Base-by-base conservation (phyloP, 2,113 vertebrate genomes). In the Ranitomeya variabilis region DNA sequence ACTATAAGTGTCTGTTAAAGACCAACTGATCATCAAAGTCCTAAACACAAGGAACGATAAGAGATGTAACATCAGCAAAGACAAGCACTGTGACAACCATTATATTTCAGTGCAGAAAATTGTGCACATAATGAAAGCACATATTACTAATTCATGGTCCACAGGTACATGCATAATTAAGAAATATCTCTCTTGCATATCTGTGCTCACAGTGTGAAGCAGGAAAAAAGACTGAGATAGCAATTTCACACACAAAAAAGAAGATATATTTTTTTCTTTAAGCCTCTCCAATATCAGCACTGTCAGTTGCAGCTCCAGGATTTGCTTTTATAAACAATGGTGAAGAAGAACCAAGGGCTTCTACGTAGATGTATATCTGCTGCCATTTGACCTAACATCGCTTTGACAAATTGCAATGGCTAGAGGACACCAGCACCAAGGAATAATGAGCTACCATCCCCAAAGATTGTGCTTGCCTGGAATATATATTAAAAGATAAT, bases 401-500 rank as follows among this genome's bases (percentile, higher is more conserved):
- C 73, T 76, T 76, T 76, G 73, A 76, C 73, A 76, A 76, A 76
- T 52, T 76, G 73, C 73, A 52, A 52, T 76, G 73, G 45, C 73
- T 76, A 52, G 73, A 76, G 73, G 45, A 76, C 45, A 76, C 73
- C 37, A 76, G 73, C 45, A 76, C 37, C 37, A 76, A 51, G 73
- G 73, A 76, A 76, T 76, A 76, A 76, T 76, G 73, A 76, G 37
- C 51, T 76, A 52, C 73, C 18, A 76, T 76, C 73, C 73, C 73
- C 18, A 76, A 76, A 76, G 73, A 76, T 76, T 76, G 73, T 76
- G 73, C 73, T 76, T 76, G 37, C 73, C 52, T 76, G 73, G 73
- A 76, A 76, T 76, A 76, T 76, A 76, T 76, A 76, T 76, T 76
- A 76, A 76, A 76, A 76, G 73, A 76, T 76, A 76, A 76, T 76